Base-by-base conservation (phyloP, 2,797 vertebrate species). In the Harpagifer antarcticus region DNA sequence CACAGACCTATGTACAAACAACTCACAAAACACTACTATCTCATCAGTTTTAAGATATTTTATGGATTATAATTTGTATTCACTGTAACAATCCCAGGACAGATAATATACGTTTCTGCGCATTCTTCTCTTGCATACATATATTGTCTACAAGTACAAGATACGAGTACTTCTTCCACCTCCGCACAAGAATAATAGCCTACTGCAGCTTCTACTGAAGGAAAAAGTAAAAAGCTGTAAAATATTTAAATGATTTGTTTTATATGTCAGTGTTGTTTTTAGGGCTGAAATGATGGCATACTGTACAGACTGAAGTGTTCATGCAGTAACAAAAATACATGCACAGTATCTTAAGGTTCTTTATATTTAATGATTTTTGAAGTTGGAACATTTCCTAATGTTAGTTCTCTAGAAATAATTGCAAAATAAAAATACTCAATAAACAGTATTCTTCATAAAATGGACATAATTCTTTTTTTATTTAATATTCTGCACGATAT, bases 291-390 rank as follows among this genome's bases (percentile, higher is more conserved):
- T 23, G 47, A 62, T 53, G 0, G 65, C 20, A 54, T 23, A 5
- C 1, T 5, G 27, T 27, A 43, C 45, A 73, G 19, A 72, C 56
- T 74, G 11, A 19, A 1, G 7, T 37, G 33, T 37, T 37, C 33
- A 37, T 33, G 33, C 23, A 37, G 13, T 56, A 45, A 71, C 42
- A 79, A 43, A 78, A 56, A 58, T 15, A 58, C 20, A 19, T 63
- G 74, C 74, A 77, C 81, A 78, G 4, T 27, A 69, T 79, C 48
- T 2, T 66, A n/a, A 56, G 1, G 10, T n/a, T 72, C 11, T 60
- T 37, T 37, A 15, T 13, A 23, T 57, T 59, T 72, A 56, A 64
- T 53, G 12, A 5, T 53, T 13, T 53, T 53, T 53, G 11, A 53
- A 53, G 33, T 37, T 37, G 8, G 6, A 45, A 42, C 15, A 50